A percentile compares a stretch with the other conserved stretches of the same genome.
These are phyloP conservation scores for Cinclus cinclus DNA, from an alignment of 2,113 vertebrate genomes.

Conservation along the genomic window DNA sequence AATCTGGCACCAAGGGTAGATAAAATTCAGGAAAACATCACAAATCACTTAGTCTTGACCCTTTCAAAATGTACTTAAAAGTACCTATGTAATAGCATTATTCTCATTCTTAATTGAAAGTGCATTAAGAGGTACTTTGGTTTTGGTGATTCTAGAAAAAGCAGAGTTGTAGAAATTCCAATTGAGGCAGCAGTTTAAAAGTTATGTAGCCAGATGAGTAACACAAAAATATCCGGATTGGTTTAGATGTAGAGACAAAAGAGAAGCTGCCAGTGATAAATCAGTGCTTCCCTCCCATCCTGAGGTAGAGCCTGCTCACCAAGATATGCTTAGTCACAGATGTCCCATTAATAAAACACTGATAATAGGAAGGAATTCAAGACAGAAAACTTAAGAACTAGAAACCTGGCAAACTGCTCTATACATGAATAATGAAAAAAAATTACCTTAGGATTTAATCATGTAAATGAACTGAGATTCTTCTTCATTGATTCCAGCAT, in stretches of 20 bases:
- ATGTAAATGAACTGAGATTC: not conserved
- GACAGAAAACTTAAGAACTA: not conserved
- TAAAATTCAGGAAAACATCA: not conserved
- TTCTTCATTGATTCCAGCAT: not conserved
- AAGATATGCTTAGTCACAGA: not conserved
- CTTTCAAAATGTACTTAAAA: not conserved
- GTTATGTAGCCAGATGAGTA: fast-evolving
- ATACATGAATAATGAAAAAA: not conserved
- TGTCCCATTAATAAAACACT: not conserved
- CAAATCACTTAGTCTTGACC: not conserved
- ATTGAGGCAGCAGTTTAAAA: not conserved
- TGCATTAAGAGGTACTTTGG: not conserved
- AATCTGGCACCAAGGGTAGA: not conserved
- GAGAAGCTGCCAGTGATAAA: not conserved
- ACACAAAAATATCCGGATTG: not conserved
- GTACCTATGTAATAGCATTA: not conserved
- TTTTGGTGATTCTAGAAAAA: not conserved
- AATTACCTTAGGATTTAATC: not conserved
- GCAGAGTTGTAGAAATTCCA: not conserved
- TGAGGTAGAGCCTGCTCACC: not conserved
- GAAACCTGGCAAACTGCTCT: not conserved
- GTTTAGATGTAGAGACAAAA: not conserved
- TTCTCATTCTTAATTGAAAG: not conserved
- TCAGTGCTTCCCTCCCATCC: not conserved
- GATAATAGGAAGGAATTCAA: not conserved